Evolutionary conservation across 2,797 vertebrate species (phyloP), one percentile per base, ranked within the genome.

Genomic region (Trichosurus vulpecula): DNA sequence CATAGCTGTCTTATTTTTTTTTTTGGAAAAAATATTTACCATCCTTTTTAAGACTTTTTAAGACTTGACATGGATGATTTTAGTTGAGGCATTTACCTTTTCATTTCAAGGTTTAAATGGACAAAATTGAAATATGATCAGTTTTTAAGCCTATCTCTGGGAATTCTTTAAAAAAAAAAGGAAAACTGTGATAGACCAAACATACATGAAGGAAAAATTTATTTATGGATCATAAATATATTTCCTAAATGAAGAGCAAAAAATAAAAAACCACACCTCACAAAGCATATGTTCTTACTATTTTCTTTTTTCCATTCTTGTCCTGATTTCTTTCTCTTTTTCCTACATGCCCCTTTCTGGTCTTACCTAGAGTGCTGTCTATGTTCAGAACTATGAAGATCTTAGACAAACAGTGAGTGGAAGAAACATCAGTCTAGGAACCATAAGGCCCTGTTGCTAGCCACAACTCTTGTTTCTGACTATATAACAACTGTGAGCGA

Each of bases 11-110:
- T 91, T 94, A 41, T 1, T 92, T 87, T 27, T 92, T 93, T 91
- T n/a, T n/a, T n/a, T n/a, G n/a, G 35, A 94, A 94, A 96, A 90
- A 92, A 51, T 16, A 12, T 90, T n/a, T 92, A 1, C 54, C 54
- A 29, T 89, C 35, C 12, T 89, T n/a, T 97, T 98, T 98, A 97
- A 94, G 66, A 6, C n/a, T n/a, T n/a, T n/a, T n/a, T 41, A 91
- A 55, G 94, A 51, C 81, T 97, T 95, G 90, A 35, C 1, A 96
- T 95, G 30, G 51, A 52, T 97, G 93, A 93, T 95, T 31, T 93
- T 25, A 74, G 89, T 98, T 94, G 52, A 92, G 81, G 92, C 0
- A 53, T 93, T 97, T 98, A 90, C 66, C 58, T 93, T 93, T 95
- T 94, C 41, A 87, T 94, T 97, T 94, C 96, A 2, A 95, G 52